Conservation (phyloP, 1,140 invertebrate species). For the Pteromalus puparum region DNA sequence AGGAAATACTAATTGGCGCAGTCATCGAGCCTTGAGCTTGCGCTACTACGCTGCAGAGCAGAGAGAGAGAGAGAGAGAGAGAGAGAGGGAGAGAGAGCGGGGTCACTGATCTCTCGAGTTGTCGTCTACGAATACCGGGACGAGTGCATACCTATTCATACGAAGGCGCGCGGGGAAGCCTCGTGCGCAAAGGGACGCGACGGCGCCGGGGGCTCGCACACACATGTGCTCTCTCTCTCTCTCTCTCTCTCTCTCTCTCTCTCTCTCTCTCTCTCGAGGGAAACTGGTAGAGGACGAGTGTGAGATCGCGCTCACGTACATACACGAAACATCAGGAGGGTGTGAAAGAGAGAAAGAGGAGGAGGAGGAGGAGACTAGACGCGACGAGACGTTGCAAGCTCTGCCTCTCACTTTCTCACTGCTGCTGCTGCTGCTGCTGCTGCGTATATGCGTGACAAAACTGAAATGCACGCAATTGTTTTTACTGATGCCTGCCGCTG, state of each 20-base stretch:
- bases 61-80: too few relatives aligned
- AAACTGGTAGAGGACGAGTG: slow-evolving; percentile 48
- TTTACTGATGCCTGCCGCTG: slow-evolving; percentile 55
- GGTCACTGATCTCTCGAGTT: slow-evolving; percentile 66
- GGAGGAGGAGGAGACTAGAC: slow-evolving; percentile 30
- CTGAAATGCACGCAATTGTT: slow-evolving; percentile 69
- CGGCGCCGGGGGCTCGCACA: slow-evolving; percentile 41
- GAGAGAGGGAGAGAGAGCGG: slow-evolving; percentile 50
- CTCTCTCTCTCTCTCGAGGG: slow-evolving; percentile 33
- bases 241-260: not conserved
- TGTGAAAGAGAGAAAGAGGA: slow-evolving; percentile 63
- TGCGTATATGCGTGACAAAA: slow-evolving; percentile 54
- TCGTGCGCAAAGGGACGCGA: slow-evolving; percentile 41
- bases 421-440: slow-evolving; percentile 24
- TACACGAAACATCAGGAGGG: slow-evolving; percentile 63
- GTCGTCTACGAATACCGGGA: slow-evolving; percentile 60
- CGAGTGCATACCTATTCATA: slow-evolving; percentile 65
- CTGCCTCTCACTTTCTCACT: not conserved
- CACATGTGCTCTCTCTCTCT: slow-evolving; percentile 16
- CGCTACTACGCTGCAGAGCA: slow-evolving; percentile 16
- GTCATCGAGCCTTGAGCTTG: slow-evolving; percentile 56
- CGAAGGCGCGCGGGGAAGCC: slow-evolving; percentile 52
- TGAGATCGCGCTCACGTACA: slow-evolving; percentile 56
- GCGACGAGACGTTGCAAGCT: slow-evolving; percentile 21
- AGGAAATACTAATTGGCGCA: slow-evolving; percentile 63